Evolutionary conservation across 2,888 invertebrate genomes (phyloP), one percentile per base, ranked within the genome.

Genomic region (Sussaba pulchella): DNA sequence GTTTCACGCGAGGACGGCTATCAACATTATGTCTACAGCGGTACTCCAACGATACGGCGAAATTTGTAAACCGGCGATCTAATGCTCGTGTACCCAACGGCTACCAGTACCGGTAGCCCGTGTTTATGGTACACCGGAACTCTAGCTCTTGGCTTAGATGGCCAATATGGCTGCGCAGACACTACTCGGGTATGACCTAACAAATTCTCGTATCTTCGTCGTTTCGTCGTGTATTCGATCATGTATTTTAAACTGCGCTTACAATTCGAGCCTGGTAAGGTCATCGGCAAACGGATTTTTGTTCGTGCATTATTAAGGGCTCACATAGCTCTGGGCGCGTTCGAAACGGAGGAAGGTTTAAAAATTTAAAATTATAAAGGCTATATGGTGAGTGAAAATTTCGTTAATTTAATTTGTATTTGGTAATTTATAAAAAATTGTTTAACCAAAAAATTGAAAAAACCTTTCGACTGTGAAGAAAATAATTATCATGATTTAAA

Each of bases 1-100:
- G 90, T 88, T 90, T 89, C 87, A 87, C 88, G 88, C 87, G 87
- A 86, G 87, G 86, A 86, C 87, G 86, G 85, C 86, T 87, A 89
- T 88, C 87, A 87, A 88, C 88, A 86, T 88, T 90, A 87, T 88
- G 86, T 85, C 87, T 87, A 87, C 85, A 82, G 76, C 19, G 36
- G 57, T 57, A 47, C 57, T 26, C 36, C n/a, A n/a, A n/a, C 43
- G 63, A 47, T 41, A 70, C 36, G 70, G 63, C 57, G 71, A 69
- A 76, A 78, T 78, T 83, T 83, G 77, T 83, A 73, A 74, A 81
- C 69, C 47, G 63, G 50, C 63, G 67, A 14, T 14, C 50, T 50
- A 72, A 26, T 73, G 43, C 17, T 47, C 64, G 54, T 45, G 8
- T n/a, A 63, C 12, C n/a, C 45, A 41, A 14, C 9, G 2, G 50